phyloP scores from a whole-genome alignment of 1,140 invertebrate genomes.

The Brachionus paranguensis region DNA sequence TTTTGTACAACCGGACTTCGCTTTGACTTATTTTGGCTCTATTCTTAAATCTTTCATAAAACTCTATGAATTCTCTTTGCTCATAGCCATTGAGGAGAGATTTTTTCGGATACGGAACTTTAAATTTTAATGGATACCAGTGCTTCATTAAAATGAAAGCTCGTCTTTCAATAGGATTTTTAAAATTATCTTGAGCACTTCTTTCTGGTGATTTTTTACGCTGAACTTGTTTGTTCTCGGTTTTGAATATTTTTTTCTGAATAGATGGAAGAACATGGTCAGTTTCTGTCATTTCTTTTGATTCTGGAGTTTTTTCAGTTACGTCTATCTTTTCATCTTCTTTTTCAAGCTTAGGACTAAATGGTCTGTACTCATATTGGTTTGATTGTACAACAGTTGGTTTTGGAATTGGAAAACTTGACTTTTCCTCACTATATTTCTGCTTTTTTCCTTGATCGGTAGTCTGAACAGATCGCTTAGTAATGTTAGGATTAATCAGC shows the following conservation, averaged over 20 bases:
- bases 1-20: constrained; percentile 20
- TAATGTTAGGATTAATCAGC: not conserved
- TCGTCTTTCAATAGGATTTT: not conserved
- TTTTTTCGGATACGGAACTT: constrained; percentile 10
- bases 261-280: too few species aligned
- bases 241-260: not conserved
- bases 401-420: not conserved
- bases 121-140: constrained; percentile 35
- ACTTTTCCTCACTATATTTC: not conserved
- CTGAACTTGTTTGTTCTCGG: not conserved
- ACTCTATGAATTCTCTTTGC: constrained; percentile 23
- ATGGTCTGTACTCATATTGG: not conserved
- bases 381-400: not conserved
- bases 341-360: not conserved
- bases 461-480: not conserved
- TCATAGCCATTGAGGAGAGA: constrained; percentile 1
- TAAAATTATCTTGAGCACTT: not conserved
- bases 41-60: not conserved
- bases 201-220: not conserved
- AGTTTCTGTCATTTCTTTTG: not conserved
- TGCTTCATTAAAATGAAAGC: not conserved
- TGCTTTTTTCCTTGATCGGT: not conserved
- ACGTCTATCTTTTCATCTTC: not conserved
- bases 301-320: not conserved
- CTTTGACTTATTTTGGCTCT: not conserved